Evolutionary conservation across 2,113 vertebrate species (phyloP).

Genomic region (Rostratula benghalensis): DNA sequence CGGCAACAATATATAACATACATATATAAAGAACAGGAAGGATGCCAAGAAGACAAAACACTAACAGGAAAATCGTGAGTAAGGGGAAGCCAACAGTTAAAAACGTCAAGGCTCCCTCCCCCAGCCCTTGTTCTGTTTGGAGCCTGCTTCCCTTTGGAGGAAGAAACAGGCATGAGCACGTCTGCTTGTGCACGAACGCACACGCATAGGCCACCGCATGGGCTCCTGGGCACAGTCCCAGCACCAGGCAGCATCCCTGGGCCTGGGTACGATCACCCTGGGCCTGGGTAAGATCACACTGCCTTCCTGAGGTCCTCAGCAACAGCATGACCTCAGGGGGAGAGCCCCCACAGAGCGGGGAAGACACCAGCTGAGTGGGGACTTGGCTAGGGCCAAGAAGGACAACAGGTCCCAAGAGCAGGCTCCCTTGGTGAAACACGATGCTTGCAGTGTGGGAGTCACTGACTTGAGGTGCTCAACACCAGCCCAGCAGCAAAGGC

Average conservation of each 20-base stretch:
- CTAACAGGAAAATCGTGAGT: slow-evolving; percentile 63
- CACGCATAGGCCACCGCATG: background rate
- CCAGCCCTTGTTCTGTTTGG: slow-evolving; percentile 39
- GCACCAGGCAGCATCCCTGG: background rate
- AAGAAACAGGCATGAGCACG: background rate
- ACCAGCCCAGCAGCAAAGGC: background rate
- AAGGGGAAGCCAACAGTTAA: slow-evolving; percentile 46
- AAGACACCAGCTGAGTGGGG: background rate
- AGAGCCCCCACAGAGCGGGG: background rate
- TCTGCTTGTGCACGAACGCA: background rate
- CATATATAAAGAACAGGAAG: slow-evolving; percentile 47
- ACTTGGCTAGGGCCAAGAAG: background rate
- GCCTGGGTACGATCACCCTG: rapidly evolving
- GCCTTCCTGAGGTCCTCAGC: background rate
- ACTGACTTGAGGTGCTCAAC: background rate
- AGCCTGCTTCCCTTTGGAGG: slow-evolving; percentile 45
- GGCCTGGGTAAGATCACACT: rapidly evolving
- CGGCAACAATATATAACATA: slow-evolving; percentile 17
- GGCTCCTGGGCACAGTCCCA: background rate
- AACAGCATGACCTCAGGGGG: background rate
- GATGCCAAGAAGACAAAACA: slow-evolving; percentile 69
- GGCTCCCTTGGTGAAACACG: background rate
- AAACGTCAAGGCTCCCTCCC: slow-evolving; percentile 32
- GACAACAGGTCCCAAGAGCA: background rate
- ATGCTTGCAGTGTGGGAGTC: background rate